Evolutionary conservation across 1,140 invertebrate species (phyloP).

Genomic region (Drosophila mojavensis): DNA sequence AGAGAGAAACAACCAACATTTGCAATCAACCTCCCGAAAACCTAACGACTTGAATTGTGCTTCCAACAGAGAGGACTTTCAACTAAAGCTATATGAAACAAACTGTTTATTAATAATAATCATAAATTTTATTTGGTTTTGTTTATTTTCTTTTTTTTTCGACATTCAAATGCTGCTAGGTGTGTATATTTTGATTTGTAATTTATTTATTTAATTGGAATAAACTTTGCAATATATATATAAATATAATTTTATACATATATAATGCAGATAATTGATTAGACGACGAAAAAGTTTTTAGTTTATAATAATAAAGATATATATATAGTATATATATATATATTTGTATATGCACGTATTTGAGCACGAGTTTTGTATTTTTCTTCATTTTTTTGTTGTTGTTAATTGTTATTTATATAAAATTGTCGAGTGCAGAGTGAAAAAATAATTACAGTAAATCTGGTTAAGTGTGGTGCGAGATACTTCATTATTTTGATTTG

Average conservation of each 20-base stretch:
- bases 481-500: not conserved
- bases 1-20: not conserved
- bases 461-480: constrained; percentile 13
- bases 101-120: constrained; percentile 65
- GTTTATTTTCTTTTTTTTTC: constrained; percentile 13
- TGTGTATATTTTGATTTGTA: constrained; percentile 70
- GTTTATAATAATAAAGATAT: no score
- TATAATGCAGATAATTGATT: constrained; percentile 7
- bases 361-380: constrained; percentile 19
- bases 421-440: constrained; percentile 32
- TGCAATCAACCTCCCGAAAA: constrained; percentile 9
- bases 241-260: constrained; percentile 55
- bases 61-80: constrained; percentile 51
- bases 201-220: constrained; percentile 47
- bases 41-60: constrained; percentile 77
- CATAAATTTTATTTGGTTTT: constrained; percentile 77
- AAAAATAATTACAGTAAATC: constrained; percentile 38
- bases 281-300: constrained; percentile 64
- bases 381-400: not conserved
- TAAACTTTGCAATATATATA: constrained; percentile 61
- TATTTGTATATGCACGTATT: constrained; percentile 3
- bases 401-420: constrained; percentile 14
- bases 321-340: no score
- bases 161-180: constrained; percentile 79
- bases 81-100: constrained; percentile 45